A percentile compares a stretch with the other conserved stretches of the same genome.
phyloP scores from a whole-genome alignment of 1,140 invertebrate genomes.

The Physella acuta region DNA sequence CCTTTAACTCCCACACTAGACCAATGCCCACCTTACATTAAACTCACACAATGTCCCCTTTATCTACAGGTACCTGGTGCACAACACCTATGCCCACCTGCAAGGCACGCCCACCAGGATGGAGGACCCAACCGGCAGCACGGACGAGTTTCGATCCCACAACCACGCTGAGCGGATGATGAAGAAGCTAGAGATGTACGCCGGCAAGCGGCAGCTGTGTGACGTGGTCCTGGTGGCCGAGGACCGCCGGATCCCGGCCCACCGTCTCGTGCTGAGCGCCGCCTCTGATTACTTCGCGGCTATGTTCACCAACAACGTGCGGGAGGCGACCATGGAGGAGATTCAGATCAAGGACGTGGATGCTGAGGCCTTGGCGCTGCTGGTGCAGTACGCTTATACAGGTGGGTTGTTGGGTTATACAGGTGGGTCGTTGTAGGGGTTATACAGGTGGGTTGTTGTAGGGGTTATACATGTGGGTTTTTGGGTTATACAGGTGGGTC shows the following conservation, averaged over 20 bases:
- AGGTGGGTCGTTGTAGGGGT: no score
- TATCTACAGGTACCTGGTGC: slow-evolving; percentile 45
- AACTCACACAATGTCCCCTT: no score
- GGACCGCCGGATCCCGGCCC: slow-evolving; percentile 68
- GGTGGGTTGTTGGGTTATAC: slow-evolving; percentile 67
- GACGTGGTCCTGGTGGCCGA: slow-evolving; percentile 58
- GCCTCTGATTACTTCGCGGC: slow-evolving; percentile 92
- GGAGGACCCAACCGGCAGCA: slow-evolving; percentile 20
- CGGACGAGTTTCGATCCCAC: slow-evolving; percentile 75
- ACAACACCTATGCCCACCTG: slow-evolving; percentile 40
- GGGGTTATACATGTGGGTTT: no score
- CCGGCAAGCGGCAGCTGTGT: slow-evolving; percentile 67
- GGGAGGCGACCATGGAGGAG: slow-evolving; percentile 82
- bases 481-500: no score
- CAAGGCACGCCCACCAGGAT: slow-evolving; percentile 20
- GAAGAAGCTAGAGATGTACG: slow-evolving; percentile 78
- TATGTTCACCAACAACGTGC: slow-evolving; percentile 87
- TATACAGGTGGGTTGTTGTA: no score
- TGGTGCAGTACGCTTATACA: slow-evolving; percentile 88
- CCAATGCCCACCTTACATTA: no score
- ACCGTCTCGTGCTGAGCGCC: slow-evolving; percentile 79
- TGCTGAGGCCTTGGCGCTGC: slow-evolving; percentile 77
- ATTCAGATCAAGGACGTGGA: slow-evolving; percentile 81
- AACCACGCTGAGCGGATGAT: slow-evolving; percentile 80
- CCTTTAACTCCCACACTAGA: slow-evolving; percentile 20